Conservation (phyloP, 2,888 invertebrate genomes). For the Sarcophaga carnaria region DNA sequence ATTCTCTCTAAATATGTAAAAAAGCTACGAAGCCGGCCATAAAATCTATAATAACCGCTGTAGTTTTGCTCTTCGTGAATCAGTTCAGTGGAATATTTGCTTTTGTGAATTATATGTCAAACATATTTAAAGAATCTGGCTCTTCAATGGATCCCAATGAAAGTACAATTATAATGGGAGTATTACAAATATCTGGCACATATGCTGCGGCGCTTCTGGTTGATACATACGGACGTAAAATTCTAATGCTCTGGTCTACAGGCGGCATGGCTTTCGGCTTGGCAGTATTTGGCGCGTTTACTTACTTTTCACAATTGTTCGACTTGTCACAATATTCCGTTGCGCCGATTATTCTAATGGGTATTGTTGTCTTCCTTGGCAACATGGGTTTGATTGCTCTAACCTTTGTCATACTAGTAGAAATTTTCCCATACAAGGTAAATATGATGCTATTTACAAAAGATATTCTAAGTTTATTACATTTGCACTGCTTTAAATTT, state of each 20-base stretch:
- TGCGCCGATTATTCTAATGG: conserved; percentile 77
- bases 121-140: conserved; percentile 77
- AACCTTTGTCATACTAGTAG: conserved; percentile 78
- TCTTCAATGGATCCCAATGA: conserved; percentile 77
- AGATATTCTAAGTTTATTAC: not conserved
- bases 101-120: conserved; percentile 79
- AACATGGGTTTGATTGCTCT: conserved; percentile 78
- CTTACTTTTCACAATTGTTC: conserved; percentile 68
- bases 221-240: conserved; percentile 77
- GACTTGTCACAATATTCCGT: conserved; percentile 74
- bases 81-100: conserved; percentile 77
- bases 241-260: conserved; percentile 77
- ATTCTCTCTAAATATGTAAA: conserved; percentile 1
- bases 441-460: not conserved
- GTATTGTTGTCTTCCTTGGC: conserved; percentile 75
- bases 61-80: conserved; percentile 74
- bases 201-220: conserved; percentile 76
- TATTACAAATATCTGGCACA: conserved; percentile 77
- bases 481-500: conserved; percentile 41
- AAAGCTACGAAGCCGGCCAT: conserved; percentile 75
- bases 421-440: conserved; percentile 79
- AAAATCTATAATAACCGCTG: conserved; percentile 73
- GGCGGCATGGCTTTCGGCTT: conserved; percentile 75
- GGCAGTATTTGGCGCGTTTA: conserved; percentile 75
- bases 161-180: conserved; percentile 78